Evolutionary conservation across 2,888 invertebrate genomes (phyloP).

Genomic region (Melangyna quadrimaculata): DNA sequence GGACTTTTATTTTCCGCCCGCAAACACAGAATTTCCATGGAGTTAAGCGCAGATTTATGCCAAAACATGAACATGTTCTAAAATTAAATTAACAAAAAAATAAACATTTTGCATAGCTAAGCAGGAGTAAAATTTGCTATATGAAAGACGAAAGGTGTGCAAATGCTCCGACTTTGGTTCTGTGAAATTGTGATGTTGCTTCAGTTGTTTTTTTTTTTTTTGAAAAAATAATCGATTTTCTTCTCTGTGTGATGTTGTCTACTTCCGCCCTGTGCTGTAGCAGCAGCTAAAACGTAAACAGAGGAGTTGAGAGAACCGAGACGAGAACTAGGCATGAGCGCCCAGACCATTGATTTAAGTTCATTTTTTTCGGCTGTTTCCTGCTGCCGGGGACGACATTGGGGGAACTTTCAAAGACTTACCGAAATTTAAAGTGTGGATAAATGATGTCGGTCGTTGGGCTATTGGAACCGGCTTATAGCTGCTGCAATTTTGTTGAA

Average conservation of each 20-base stretch:
- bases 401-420: conserved; percentile 31
- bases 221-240: conserved; percentile 66
- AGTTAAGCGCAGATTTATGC: conserved; percentile 7
- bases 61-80: conserved; percentile 3
- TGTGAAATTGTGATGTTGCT: conserved; percentile 34
- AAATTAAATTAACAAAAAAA: conserved; percentile 15
- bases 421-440: conserved; percentile 44
- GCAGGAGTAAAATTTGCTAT: conserved; percentile 1
- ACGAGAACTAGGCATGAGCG: not conserved
- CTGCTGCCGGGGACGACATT: conserved; percentile 1
- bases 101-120: conserved; percentile 8
- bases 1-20: conserved; percentile 22
- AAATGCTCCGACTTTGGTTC: conserved; percentile 1
- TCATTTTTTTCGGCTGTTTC: conserved; percentile 31
- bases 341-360: conserved; percentile 35
- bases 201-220: conserved; percentile 39
- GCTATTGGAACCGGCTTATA: not conserved
- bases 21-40: conserved; percentile 11
- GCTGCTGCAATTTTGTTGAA: not conserved
- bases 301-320: not conserved
- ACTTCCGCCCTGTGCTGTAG: conserved; percentile 59
- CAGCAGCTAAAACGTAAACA: conserved; percentile 59
- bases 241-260: conserved; percentile 67
- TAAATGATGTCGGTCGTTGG: not conserved
- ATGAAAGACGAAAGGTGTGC: conserved; percentile 49